Base-by-base conservation (phyloP, 2,797 vertebrate species). In the Sebastolobus altivelis region DNA sequence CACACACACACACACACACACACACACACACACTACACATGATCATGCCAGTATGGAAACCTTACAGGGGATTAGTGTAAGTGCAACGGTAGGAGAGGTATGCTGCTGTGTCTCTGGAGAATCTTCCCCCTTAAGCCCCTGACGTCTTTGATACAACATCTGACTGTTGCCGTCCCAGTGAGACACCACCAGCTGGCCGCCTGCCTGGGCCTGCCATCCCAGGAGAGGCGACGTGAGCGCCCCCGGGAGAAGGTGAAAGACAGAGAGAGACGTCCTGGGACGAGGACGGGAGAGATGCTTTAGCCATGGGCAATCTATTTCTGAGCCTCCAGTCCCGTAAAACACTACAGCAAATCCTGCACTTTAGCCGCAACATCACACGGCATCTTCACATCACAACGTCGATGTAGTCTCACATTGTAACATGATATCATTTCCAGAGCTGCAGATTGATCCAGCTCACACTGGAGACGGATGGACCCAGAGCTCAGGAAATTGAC, bases 401-500 rank as follows among this genome's bases (percentile, higher is more conserved):
- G 46, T 65, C 31, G n/a, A 67, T n/a, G 73, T 11, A 14, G 88
- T 69, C 78, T 89, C 80, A 71, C 74, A 78, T 25, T 79, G 91
- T 87, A 94, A 93, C 70, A 43, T 82, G 92, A 94, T 88, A 82
- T 75, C 69, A 65, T 67, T 72, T 82, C 72, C 77, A 77, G 83
- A 85, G 84, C 87, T 72, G 78, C 85, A 73, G 87, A 94, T 90
- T 86, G 88, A 92, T 92, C 25, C 2, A 2, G 46, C 88, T 90
- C 87, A 76, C 83, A 38, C 84, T 83, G 78, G 79, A 87, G 89
- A 93, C 79, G 85, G 78, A 90, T 86, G 79, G 75, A 87, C 79
- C 35, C 88, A 80, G 80, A 81, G 83, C 85, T 68, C 90, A 91
- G 93, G 92, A 94, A 94, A 94, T 92, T 89, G 92, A 90, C 82